A percentile compares a stretch with the other conserved stretches of the same genome.
phyloP scores from a whole-genome alignment of 2,888 invertebrate genomes.

The Hypselothyrea guttata region DNA sequence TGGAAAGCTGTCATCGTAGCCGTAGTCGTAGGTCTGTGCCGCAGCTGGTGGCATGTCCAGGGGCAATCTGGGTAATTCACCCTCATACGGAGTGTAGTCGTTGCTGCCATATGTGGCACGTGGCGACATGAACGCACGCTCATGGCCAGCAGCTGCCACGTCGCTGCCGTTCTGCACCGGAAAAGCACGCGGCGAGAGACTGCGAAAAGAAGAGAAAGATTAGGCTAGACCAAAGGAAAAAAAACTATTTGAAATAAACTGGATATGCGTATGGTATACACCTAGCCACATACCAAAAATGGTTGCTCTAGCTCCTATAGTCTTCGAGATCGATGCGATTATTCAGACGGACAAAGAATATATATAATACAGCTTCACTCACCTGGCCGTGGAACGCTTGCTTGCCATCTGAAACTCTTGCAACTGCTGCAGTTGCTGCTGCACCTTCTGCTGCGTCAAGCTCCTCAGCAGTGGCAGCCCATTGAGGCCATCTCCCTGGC shows the following conservation, averaged over 20 bases:
- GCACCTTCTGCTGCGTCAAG: conserved; percentile 25
- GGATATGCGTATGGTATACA: too few relatives aligned
- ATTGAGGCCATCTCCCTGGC: conserved; percentile 20
- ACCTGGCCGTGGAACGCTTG: background rate
- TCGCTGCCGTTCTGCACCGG: conserved; percentile 1
- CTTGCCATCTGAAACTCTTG: too few relatives aligned
- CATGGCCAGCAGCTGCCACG: background rate
- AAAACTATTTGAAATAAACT: too few relatives aligned
- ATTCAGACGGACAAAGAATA: too few relatives aligned
- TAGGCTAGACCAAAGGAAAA: too few relatives aligned
- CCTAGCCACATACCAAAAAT: too few relatives aligned
- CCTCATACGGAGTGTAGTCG: background rate
- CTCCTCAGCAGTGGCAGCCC: conserved; percentile 44
- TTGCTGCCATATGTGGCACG: background rate
- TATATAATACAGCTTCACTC: too few relatives aligned
- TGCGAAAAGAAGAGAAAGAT: background rate
- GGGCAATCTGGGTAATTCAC: too few relatives aligned
- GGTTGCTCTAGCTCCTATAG: too few relatives aligned
- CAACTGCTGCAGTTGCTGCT: background rate
- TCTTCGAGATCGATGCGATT: too few relatives aligned
- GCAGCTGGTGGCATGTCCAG: background rate
- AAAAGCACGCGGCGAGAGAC: background rate
- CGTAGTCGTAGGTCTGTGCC: background rate
- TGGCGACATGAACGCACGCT: conserved; percentile 23
- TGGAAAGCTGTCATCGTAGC: background rate